Conservation (phyloP, 2,888 invertebrate species). For the Cephus pygmeus region DNA sequence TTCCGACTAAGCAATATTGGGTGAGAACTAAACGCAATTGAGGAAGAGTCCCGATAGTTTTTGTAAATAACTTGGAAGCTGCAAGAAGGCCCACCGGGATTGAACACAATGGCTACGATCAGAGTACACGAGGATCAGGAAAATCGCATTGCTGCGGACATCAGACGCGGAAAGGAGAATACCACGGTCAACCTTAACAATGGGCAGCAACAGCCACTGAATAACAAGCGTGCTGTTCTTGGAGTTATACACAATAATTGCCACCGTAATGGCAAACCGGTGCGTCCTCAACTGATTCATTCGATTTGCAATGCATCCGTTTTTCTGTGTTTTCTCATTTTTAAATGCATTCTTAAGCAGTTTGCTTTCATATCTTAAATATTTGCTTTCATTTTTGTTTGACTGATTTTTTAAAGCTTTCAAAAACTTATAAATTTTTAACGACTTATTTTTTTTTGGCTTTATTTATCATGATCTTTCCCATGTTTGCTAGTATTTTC, state of each 20-base stretch:
- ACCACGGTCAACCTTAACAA: slow-evolving; percentile 59
- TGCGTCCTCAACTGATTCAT: slow-evolving; percentile 58
- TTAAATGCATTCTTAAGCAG: background rate
- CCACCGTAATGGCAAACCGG: slow-evolving; percentile 69
- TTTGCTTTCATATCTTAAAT: slow-evolving; percentile 20
- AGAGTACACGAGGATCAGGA: slow-evolving; percentile 83
- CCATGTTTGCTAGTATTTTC: background rate
- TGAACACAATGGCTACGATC: slow-evolving; percentile 75
- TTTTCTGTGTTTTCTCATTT: background rate
- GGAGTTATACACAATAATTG: slow-evolving; percentile 73
- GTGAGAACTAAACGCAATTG: background rate
- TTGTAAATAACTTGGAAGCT: background rate
- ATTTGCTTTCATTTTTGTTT: slow-evolving; percentile 22
- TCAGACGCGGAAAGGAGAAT: slow-evolving; percentile 69
- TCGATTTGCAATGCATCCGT: background rate
- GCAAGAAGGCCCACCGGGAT: slow-evolving; percentile 1
- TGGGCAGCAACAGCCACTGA: slow-evolving; percentile 34
- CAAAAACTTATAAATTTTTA: background rate
- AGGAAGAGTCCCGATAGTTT: background rate
- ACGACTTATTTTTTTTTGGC: background rate
- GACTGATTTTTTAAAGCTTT: background rate
- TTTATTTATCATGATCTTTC: background rate
- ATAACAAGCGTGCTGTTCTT: slow-evolving; percentile 72
- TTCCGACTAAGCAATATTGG: slow-evolving; percentile 5
- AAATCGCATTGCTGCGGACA: slow-evolving; percentile 70